Evolutionary conservation across 2,797 vertebrate species (phyloP), one percentile per base, ranked within the genome.

Genomic region (Sebastes iracundus): DNA sequence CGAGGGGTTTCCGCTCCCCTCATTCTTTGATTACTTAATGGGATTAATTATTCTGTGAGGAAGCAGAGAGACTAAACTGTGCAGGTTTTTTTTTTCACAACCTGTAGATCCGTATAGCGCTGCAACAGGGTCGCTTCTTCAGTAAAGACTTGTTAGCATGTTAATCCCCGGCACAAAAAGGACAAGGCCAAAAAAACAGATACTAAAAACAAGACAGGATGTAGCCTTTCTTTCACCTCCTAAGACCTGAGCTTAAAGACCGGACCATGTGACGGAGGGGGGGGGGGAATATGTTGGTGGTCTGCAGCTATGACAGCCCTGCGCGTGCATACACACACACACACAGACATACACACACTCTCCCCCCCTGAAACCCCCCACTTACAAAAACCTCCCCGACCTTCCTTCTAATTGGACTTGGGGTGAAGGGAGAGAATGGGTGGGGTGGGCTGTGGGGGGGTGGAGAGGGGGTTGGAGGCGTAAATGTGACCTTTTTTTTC

Each of bases 341-440:
- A 52, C 65, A 86, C 80, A 59, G 25, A 60, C 59, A 60, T 20
- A 27, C 59, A 77, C 70, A 72, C 75, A 46, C 75, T 56, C 10
- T 72, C 42, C 42, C 42, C 56, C 63, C 75, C 56, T 33, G 8
- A 73, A 82, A 82, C 69, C 82, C 75, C 87, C 76, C 79, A 86
- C 87, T 90, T 87, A 93, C 84, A 94, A 90, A 93, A 94, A 90
- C 90, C 91, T 91, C 88, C 80, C 84, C 83, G 76, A 91, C 90
- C 91, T 94, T 94, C 88, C 90, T 94, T 93, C 92, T 96, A 96
- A 96, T 96, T 96, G 94, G 94, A 91, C 93, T 90, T 61, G 77
- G 88, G 88, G 80, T 90, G 84, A 88, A 88, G 88, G 81, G 78
- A 93, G 84, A 91, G 86, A 91, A 91, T 88, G 78, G 64, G 77